These are phyloP conservation scores for Neodon shergylaensis DNA, from an alignment of 2,113 vertebrate genomes.

Conservation along the genomic window DNA sequence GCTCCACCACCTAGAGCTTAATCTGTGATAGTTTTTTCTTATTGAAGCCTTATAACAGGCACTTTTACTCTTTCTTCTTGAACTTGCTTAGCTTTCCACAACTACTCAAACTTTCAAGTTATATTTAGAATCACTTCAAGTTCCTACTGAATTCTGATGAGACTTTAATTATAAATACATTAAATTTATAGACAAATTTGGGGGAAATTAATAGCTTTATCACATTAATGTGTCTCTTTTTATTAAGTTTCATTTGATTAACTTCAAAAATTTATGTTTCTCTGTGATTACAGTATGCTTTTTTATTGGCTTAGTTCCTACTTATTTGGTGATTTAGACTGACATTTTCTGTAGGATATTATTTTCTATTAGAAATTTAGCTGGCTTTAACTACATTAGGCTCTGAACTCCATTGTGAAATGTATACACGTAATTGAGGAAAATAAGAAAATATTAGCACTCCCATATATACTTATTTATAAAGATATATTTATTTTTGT, in stretches of 20 bases:
- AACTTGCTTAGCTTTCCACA: constrained; percentile 17
- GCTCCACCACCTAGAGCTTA: neutral
- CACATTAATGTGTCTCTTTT: constrained; percentile 14
- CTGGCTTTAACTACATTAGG: neutral
- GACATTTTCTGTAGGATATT: neutral
- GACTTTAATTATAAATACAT: constrained; percentile 28
- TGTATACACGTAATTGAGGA: neutral
- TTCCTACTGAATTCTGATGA: neutral
- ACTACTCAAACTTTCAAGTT: constrained; percentile 23
- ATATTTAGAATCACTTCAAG: constrained; percentile 41
- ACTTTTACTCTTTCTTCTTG: constrained; percentile 27
- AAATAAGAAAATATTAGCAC: neutral
- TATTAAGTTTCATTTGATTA: constrained; percentile 34
- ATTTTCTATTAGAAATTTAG: constrained; percentile 11
- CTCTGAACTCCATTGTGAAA: neutral
- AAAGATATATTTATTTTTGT: neutral
- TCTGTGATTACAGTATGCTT: neutral
- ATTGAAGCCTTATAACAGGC: neutral
- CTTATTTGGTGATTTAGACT: neutral
- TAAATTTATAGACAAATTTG: constrained; percentile 28
- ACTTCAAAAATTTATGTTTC: neutral
- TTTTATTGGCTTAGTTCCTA: neutral
- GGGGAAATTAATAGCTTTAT: constrained; percentile 21
- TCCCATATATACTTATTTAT: neutral
- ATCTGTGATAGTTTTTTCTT: neutral